Conservation (phyloP, 2,113 vertebrate species). For the Chaetops frenatus region DNA sequence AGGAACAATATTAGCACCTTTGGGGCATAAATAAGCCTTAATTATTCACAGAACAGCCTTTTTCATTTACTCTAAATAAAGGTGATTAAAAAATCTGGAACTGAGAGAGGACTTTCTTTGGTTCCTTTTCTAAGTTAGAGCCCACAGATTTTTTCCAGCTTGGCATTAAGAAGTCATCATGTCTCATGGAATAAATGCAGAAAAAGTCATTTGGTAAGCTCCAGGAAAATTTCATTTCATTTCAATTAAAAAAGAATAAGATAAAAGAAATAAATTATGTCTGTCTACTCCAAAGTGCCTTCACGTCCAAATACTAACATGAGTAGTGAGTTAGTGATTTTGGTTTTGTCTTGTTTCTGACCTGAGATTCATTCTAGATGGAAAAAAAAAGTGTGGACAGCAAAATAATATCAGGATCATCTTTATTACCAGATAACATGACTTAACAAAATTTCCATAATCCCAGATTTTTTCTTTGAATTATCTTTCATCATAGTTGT, state of each 20-base stretch:
- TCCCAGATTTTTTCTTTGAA: background rate
- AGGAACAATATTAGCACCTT: background rate
- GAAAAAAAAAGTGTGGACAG: background rate
- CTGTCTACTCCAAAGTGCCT: background rate
- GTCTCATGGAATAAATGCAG: background rate
- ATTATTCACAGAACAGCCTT: background rate
- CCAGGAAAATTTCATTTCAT: background rate
- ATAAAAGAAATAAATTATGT: background rate
- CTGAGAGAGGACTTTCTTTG: background rate
- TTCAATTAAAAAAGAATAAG: background rate
- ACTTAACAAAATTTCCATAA: background rate
- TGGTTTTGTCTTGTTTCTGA: background rate
- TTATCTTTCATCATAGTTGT: background rate
- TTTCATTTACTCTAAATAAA: background rate
- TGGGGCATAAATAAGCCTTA: background rate
- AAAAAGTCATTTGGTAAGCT: background rate
- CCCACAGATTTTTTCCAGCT: background rate
- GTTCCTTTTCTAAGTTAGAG: background rate
- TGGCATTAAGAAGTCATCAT: background rate
- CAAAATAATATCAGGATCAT: background rate
- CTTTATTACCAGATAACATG: background rate
- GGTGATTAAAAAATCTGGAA: background rate
- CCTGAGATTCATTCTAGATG: background rate
- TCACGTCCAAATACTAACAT: background rate
- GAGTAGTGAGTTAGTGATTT: background rate